phyloP scores from a whole-genome alignment of 2,113 vertebrate genomes.

The Nyctereutes procyonoides region DNA sequence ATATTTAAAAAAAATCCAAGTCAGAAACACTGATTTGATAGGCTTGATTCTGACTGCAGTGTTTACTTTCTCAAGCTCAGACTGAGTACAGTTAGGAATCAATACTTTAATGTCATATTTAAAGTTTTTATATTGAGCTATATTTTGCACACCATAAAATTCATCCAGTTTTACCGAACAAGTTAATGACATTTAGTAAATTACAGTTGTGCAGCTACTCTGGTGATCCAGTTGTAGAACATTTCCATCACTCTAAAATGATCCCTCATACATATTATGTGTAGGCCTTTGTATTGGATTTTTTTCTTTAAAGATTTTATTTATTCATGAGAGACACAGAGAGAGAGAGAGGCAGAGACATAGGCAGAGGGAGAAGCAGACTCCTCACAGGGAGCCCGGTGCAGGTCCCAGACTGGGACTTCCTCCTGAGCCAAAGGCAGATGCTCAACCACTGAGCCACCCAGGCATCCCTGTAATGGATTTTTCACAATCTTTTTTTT shows the following conservation, averaged over 20 bases:
- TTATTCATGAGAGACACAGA: too few species aligned
- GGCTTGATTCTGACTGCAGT: neutral
- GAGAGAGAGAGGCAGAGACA: too few species aligned
- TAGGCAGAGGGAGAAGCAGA: too few species aligned
- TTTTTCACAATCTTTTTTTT: neutral
- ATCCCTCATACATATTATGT: neutral
- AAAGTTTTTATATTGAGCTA: neutral
- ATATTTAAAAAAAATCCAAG: neutral
- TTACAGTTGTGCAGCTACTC: neutral
- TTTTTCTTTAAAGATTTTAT: neutral
- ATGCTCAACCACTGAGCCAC: too few species aligned
- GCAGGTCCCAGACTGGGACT: too few species aligned
- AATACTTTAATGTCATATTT: neutral
- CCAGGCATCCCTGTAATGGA: neutral
- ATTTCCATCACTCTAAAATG: neutral
- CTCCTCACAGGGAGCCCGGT: too few species aligned
- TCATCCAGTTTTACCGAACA: neutral
- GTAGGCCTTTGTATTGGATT: conserved; percentile 5
- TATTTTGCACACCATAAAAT: neutral
- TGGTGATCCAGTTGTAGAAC: neutral
- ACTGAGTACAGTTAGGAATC: neutral
- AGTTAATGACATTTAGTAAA: conserved; percentile 7
- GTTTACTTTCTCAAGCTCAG: neutral
- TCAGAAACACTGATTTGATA: conserved; percentile 19
- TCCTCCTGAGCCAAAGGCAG: too few species aligned